Base-by-base conservation (phyloP, 2,797 vertebrate genomes). In the Schizopygopsis pylzovi region DNA sequence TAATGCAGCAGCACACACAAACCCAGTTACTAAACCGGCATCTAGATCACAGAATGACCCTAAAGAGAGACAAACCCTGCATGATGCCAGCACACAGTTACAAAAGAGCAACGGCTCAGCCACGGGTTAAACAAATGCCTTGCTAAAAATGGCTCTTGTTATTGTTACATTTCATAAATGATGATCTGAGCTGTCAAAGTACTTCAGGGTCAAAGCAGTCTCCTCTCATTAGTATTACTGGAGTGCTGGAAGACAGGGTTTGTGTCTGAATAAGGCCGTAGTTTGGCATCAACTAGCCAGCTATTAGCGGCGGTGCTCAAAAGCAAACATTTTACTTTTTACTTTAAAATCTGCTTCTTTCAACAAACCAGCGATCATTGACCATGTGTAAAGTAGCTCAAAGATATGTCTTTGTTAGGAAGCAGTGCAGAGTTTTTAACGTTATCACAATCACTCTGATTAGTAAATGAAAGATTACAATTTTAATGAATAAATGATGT, bases 101-200 rank as follows among this genome's bases (percentile, higher is more conserved):
- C 52, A 67, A 37, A 76, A 49, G 45, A 37, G 43, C 79, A 81
- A 37, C 63, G 6, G 79, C 54, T 81, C 72, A 76, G 72, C 71
- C 82, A 67, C 73, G 4, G 81, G n/a, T n/a, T 45, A 73, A 72
- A 56, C 49, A 71, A 83, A 63, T 67, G 28, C 43, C 59, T 16
- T n/a, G 1, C 72, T 18, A 45, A 83, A 83, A 75, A 63, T 28
- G 16, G 11, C 43, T 25, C 82, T 39, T 39, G 25, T 47, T 83
- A 39, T 75, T 18, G 54, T 83, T 75, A 47, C n/a, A 49, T 49
- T 65, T 76, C 25, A 76, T 49, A 75, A 76, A 76, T 22, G 28
- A n/a, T 52, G 18, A 33, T 20, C 54, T 28, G 28, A 75, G 16
- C 56, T 43, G 49, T 59, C 67, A 47, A 45, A 80, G 41, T 11